These are phyloP conservation scores for Ellobius talpinus DNA, from an alignment of 2,113 vertebrate genomes.

Conservation along the genomic window DNA sequence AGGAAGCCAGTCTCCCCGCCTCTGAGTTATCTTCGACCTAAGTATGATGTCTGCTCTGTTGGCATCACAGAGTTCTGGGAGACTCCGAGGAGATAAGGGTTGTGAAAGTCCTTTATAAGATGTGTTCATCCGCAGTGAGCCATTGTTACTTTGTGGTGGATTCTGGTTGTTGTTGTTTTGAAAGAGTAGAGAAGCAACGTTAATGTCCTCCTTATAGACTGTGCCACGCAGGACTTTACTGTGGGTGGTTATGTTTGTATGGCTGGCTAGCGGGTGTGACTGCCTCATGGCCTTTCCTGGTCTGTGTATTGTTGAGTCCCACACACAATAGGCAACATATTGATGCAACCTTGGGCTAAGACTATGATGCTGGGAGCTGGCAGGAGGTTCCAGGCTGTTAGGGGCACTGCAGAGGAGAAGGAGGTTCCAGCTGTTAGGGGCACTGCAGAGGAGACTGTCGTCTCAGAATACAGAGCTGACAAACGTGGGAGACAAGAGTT, in stretches of 20 bases:
- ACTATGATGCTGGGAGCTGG: neutral
- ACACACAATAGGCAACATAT: neutral
- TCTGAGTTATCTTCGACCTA: constrained; percentile 37
- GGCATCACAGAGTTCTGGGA: neutral
- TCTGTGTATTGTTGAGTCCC: neutral
- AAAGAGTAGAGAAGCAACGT: neutral
- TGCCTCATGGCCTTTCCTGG: neutral
- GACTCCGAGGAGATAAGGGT: neutral
- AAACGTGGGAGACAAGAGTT: neutral
- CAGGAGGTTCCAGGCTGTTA: neutral
- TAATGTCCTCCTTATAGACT: neutral
- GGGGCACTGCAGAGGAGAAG: no score
- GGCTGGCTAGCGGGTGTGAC: neutral
- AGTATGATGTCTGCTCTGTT: constrained; percentile 30
- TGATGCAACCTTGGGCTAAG: neutral
- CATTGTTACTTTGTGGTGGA: constrained; percentile 23
- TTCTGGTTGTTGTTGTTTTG: neutral
- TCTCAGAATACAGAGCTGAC: neutral
- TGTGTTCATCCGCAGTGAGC: neutral
- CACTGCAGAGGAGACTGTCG: neutral
- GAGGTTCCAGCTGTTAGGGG: neutral
- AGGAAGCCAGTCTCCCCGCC: neutral
- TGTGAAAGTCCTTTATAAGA: constrained; percentile 42
- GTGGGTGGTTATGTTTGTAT: neutral
- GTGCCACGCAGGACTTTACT: neutral